Evolutionary conservation across 2,888 invertebrate species (phyloP).

Genomic region (Miltochrista miniata): DNA sequence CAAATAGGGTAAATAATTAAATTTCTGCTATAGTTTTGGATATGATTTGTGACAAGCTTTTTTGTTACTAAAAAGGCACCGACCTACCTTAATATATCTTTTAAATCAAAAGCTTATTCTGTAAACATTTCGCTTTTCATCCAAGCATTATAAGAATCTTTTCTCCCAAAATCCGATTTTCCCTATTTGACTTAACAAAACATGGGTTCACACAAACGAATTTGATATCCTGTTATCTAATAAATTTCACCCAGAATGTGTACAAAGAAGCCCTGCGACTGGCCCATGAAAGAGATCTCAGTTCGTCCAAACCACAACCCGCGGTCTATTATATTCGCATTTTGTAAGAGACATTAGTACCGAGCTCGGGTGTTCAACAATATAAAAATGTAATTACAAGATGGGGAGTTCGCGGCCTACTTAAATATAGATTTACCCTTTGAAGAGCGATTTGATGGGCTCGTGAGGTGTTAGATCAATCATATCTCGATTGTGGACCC

Average conservation of each 20-base stretch:
- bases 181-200: conserved; percentile 10
- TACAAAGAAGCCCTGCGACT: conserved; percentile 23
- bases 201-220: conserved; percentile 8
- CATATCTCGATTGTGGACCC: conserved; percentile 72
- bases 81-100: not conserved
- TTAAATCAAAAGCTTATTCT: not conserved
- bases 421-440: conserved; percentile 82
- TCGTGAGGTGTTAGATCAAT: conserved; percentile 76
- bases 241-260: conserved; percentile 17
- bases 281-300: conserved; percentile 48
- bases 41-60: not conserved
- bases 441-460: conserved; percentile 71
- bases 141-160: not conserved
- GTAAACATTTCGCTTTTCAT: not conserved
- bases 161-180: conserved; percentile 1
- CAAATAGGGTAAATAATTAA: too few relatives aligned
- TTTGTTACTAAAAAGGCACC: not conserved
- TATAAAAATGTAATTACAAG: conserved; percentile 81
- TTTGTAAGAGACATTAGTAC: conserved; percentile 71
- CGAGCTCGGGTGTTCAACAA: conserved; percentile 55
- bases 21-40: too few relatives aligned
- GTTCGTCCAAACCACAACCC: conserved; percentile 32
- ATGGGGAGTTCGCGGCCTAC: conserved; percentile 64
- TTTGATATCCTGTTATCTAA: conserved; percentile 19
- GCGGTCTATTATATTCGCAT: conserved; percentile 71